Evolutionary conservation across 64 coral and sea anemone species (phyloP).

Genomic region (Pocillopora verrucosa): DNA sequence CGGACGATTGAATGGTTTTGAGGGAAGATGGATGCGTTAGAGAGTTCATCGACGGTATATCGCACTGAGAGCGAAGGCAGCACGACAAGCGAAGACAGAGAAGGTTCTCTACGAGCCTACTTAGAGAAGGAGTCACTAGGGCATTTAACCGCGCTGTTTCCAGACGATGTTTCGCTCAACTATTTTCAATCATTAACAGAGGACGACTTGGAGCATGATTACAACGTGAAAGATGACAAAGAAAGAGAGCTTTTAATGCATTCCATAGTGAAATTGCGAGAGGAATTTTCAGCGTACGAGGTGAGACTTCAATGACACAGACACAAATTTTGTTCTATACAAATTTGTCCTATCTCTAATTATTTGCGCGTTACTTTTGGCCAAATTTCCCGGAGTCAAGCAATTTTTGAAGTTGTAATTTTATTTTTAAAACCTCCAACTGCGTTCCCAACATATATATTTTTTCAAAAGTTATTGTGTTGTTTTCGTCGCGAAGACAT

Average conservation of each 20-base stretch:
- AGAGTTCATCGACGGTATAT: neutral
- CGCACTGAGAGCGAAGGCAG: slow-evolving; percentile 62
- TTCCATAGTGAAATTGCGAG: slow-evolving; percentile 56
- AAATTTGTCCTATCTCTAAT: neutral
- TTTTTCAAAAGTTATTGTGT: neutral
- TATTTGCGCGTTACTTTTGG: neutral
- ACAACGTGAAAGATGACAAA: slow-evolving; percentile 63
- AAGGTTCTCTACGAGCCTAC: slow-evolving; percentile 46
- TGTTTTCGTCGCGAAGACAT: neutral
- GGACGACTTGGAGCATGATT: slow-evolving; percentile 89
- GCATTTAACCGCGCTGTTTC: slow-evolving; percentile 67
- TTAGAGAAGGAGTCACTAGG: slow-evolving; percentile 70
- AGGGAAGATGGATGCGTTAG: slow-evolving; percentile 11
- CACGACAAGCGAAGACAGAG: slow-evolving; percentile 67
- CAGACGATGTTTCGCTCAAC: slow-evolving; percentile 50
- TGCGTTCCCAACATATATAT: neutral
- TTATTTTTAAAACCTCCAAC: neutral
- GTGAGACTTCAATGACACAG: neutral
- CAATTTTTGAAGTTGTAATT: neutral
- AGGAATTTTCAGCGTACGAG: slow-evolving; percentile 77
- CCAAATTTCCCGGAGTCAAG: neutral
- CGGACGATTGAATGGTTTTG: neutral
- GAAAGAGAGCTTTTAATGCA: slow-evolving; percentile 72
- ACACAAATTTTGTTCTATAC: too few relatives aligned
- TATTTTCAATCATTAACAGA: slow-evolving; percentile 75